Conservation (phyloP, 2,797 vertebrate genomes). For the Phrynocephalus guinanensis region DNA sequence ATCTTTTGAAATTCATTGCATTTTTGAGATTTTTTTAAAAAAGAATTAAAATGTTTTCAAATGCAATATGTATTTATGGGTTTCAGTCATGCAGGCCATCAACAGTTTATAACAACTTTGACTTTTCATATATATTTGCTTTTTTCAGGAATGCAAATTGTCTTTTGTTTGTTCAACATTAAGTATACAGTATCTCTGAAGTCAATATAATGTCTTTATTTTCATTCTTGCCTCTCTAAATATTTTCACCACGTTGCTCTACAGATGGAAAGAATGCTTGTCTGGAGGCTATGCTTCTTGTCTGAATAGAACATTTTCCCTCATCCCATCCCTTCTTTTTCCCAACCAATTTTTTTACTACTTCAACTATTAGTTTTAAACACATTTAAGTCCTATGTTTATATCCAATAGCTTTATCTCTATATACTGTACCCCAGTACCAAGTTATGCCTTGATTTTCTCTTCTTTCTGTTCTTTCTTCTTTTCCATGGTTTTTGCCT, state of each 20-base stretch:
- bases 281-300: neutral
- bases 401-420: too few species aligned
- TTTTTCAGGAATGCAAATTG: neutral
- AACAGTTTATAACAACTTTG: neutral
- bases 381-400: too few species aligned
- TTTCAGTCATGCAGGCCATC: neutral
- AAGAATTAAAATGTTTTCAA: neutral
- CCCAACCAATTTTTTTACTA: too few species aligned
- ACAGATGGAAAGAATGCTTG: neutral
- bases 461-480: too few species aligned
- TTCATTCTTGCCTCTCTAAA: neutral
- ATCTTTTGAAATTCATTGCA: neutral
- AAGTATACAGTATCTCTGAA: neutral
- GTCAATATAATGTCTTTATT: neutral
- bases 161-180: neutral
- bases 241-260: neutral
- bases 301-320: too few species aligned
- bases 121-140: neutral
- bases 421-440: too few species aligned
- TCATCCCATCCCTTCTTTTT: too few species aligned
- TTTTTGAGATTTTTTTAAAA: neutral
- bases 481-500: too few species aligned
- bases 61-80: neutral
- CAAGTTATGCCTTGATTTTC: too few species aligned
- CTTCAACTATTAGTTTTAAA: too few species aligned